Evolutionary conservation across 2,888 invertebrate genomes (phyloP).

Genomic region (Sycophila texana): DNA sequence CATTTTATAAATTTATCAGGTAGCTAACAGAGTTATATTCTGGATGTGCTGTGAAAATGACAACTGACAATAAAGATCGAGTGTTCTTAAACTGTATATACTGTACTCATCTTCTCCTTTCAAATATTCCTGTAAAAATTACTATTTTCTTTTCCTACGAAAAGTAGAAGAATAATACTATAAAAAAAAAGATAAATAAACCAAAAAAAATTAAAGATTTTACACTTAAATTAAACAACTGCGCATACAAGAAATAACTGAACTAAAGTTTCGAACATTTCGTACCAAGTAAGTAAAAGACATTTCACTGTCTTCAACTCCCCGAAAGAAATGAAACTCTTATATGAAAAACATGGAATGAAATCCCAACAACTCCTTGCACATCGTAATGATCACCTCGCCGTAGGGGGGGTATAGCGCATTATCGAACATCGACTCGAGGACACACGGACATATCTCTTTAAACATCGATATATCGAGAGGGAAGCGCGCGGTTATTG

Average conservation of each 20-base stretch:
- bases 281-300: too few relatives aligned
- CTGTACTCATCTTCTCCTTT: slow-evolving; percentile 7
- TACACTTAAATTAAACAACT: slow-evolving; percentile 1
- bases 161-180: too few relatives aligned
- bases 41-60: slow-evolving; percentile 45
- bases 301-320: too few relatives aligned
- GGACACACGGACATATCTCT: slow-evolving; percentile 51
- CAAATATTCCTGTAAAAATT: slow-evolving; percentile 7
- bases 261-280: neutral
- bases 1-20: slow-evolving; percentile 52
- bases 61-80: slow-evolving; percentile 47
- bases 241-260: neutral
- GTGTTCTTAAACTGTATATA: slow-evolving; percentile 31
- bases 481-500: slow-evolving; percentile 61
- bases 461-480: slow-evolving; percentile 55
- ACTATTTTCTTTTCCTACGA: slow-evolving; percentile 8
- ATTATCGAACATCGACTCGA: slow-evolving; percentile 58
- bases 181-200: slow-evolving; percentile 5
- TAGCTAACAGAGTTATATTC: slow-evolving; percentile 55
- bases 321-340: too few relatives aligned
- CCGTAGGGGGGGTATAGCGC: slow-evolving; percentile 10
- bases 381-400: slow-evolving; percentile 9
- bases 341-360: neutral
- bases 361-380: neutral
- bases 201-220: neutral